phyloP scores from a whole-genome alignment of 2,888 invertebrate genomes.

The Eristalinus sepulchralis region DNA sequence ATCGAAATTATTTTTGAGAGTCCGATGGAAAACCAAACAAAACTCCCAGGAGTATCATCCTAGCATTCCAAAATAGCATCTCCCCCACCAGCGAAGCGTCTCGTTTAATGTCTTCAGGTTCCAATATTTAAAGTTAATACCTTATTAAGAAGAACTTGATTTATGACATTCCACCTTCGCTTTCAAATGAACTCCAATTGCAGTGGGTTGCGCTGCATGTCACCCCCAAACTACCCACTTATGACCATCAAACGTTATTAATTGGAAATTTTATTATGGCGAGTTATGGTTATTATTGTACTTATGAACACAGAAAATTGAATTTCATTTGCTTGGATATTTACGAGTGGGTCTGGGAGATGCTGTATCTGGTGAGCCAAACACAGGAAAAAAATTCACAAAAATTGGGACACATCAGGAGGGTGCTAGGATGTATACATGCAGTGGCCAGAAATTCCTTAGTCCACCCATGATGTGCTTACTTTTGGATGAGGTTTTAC shows the following conservation, averaged over 20 bases:
- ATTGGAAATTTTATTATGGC: slow-evolving; percentile 41
- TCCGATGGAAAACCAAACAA: too few relatives aligned
- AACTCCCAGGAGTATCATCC: too few relatives aligned
- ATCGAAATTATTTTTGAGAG: too few relatives aligned
- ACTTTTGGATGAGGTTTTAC: too few relatives aligned
- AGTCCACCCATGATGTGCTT: too few relatives aligned
- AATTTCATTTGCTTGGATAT: slow-evolving; percentile 14
- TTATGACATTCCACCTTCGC: neutral
- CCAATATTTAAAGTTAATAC: neutral
- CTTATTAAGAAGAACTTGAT: neutral
- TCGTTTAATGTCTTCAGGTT: neutral
- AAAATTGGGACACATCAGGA: too few relatives aligned
- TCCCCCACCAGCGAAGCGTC: neutral
- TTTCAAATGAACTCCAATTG: neutral
- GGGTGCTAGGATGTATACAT: too few relatives aligned
- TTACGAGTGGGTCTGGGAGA: neutral
- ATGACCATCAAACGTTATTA: slow-evolving; percentile 27
- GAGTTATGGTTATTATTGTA: slow-evolving; percentile 42
- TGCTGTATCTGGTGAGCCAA: too few relatives aligned
- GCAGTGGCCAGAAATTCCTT: too few relatives aligned
- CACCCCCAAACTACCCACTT: neutral
- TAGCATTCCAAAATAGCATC: too few relatives aligned
- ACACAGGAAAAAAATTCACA: too few relatives aligned
- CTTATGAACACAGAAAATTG: slow-evolving; percentile 36
- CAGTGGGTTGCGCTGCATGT: too few relatives aligned